These are phyloP conservation scores for Esperia sulphurella DNA, from an alignment of 2,888 invertebrate species.

Conservation along the genomic window DNA sequence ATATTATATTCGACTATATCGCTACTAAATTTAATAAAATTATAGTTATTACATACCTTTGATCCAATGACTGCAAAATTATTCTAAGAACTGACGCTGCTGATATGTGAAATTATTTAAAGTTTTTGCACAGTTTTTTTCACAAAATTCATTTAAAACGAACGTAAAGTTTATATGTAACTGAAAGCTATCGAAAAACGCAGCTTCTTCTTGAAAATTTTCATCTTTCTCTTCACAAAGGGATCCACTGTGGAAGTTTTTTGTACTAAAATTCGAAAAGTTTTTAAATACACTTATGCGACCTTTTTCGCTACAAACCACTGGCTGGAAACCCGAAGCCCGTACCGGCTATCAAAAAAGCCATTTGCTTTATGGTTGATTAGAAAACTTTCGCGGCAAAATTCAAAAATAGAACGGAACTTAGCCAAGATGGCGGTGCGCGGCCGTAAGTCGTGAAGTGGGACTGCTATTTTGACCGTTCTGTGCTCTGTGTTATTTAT, in stretches of 20 bases:
- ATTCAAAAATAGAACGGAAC: slow-evolving; percentile 56
- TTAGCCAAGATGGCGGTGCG: slow-evolving; percentile 41
- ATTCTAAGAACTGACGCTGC: slow-evolving; percentile 25
- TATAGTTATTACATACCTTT: slow-evolving; percentile 4
- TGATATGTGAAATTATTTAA: slow-evolving; percentile 38
- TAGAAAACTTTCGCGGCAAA: slow-evolving; percentile 50
- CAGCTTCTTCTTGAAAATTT: slow-evolving; percentile 72
- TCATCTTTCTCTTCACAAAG: slow-evolving; percentile 71
- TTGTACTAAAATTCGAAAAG: slow-evolving; percentile 13
- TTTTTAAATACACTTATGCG: slow-evolving; percentile 15
- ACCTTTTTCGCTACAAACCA: slow-evolving; percentile 24
- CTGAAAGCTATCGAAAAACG: slow-evolving; percentile 64
- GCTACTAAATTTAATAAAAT: too few relatives aligned
- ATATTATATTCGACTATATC: too few relatives aligned
- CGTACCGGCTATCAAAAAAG: slow-evolving; percentile 34
- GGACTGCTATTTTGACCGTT: slow-evolving; percentile 61
- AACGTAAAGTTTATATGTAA: slow-evolving; percentile 30
- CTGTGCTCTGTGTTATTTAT: slow-evolving; percentile 60
- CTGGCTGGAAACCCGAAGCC: slow-evolving; percentile 31
- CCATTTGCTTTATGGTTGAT: slow-evolving; percentile 38
- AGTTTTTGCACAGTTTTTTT: slow-evolving; percentile 12
- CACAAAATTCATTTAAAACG: slow-evolving; percentile 10
- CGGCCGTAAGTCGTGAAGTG: slow-evolving; percentile 45
- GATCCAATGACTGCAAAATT: slow-evolving; percentile 2
- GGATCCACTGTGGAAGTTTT: slow-evolving; percentile 55